Base-by-base conservation (phyloP, 2,113 vertebrate genomes). In the Prietella phreatophila region DNA sequence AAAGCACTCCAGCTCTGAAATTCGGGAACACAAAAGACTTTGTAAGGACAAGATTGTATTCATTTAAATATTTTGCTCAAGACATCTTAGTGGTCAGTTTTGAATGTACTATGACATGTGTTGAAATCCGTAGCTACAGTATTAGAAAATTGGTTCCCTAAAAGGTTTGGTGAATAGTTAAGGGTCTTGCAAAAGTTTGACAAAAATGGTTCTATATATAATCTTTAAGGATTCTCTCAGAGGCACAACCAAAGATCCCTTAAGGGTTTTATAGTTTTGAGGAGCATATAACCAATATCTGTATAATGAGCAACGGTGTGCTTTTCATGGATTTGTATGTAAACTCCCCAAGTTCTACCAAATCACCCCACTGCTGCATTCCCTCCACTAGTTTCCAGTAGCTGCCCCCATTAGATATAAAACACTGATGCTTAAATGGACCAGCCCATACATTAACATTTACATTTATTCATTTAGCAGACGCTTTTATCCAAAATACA, bases 1-100 rank as follows among this genome's bases (percentile, higher is more conserved):
- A 42, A 73, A 5, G 81, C 67, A 80, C 85, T 55, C 71, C 11
- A 36, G 65, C n/a, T 88, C 50, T 85, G 67, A 61, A 84, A 69
- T 75, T 42, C 79, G 85, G 88, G 50, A 85, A 84, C 11, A 53
- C 61, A 56, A 83, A 27, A 19, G 69, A 84, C 53, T 85, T n/a
- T 84, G 33, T 36, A 71, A 4, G 55, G 58, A 50, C 11, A 15
- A 39, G 80, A 71, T 78, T 83, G 22, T 13, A n/a, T n/a, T 67
- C 17, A 60, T 83, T 75, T 56, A 75, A n/a, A 73, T 36, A 58
- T 80, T 69, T 53, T 8, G 0, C 27, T 61, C 39, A n/a, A 36
- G 42, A 58, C 17, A 80, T 61, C 30, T 9, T 25, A 78, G 60
- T 25, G 47, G 30, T 33, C 25, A 56, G 25, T 36, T 13, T 56